Conservation (phyloP, 2,797 vertebrate species). For the Rhodeus uyekii region DNA sequence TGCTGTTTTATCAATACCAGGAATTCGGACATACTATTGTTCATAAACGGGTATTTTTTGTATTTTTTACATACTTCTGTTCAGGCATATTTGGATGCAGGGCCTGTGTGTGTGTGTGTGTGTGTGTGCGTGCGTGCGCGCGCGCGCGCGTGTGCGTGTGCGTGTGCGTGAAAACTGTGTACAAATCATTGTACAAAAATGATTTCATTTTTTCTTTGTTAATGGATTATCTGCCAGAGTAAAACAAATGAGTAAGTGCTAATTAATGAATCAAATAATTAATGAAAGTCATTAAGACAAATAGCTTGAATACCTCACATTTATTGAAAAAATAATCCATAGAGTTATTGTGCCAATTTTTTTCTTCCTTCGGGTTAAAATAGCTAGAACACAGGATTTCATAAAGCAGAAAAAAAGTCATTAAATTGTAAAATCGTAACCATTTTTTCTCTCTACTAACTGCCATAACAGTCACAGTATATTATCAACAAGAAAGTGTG, state of each 20-base stretch:
- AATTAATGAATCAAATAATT: too few species aligned
- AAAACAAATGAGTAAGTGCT: background rate
- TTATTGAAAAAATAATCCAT: background rate
- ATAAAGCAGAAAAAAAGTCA: background rate
- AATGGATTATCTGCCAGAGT: background rate
- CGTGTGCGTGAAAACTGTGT: background rate
- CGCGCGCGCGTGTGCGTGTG: too few species aligned
- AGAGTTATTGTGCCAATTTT: constrained; percentile 5
- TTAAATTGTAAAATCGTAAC: background rate
- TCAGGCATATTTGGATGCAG: background rate
- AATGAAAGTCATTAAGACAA: background rate
- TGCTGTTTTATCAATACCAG: background rate
- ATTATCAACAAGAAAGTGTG: background rate
- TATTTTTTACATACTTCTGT: background rate
- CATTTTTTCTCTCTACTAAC: background rate
- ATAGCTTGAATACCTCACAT: background rate
- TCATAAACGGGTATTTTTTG: background rate
- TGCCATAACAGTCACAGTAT: background rate
- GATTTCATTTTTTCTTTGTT: background rate
- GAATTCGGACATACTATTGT: background rate
- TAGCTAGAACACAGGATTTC: background rate
- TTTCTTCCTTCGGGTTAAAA: background rate
- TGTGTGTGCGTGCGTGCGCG: background rate
- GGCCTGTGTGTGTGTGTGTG: background rate
- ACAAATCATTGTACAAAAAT: background rate